Percentiles rank a stretch among this genome's conserved stretches.
Evolutionary conservation across 2,888 invertebrate genomes (phyloP).

Genomic region (Clistopyga incitator): DNA sequence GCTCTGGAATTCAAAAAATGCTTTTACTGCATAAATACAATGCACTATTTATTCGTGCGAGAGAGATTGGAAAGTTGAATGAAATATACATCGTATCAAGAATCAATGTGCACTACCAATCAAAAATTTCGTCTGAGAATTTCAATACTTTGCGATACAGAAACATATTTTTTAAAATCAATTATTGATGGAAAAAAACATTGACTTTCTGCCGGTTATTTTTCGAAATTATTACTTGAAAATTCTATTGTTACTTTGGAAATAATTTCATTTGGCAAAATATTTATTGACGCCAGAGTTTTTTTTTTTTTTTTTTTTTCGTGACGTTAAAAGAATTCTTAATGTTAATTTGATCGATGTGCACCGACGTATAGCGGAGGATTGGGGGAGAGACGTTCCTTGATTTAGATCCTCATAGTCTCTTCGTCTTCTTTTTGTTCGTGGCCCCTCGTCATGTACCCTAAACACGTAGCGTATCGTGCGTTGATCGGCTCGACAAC

Average conservation of each 20-base stretch:
- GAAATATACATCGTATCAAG: not conserved
- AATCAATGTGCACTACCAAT: not conserved
- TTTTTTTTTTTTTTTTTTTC: not conserved
- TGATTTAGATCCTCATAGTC: conserved; percentile 23
- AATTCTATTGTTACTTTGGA: not conserved
- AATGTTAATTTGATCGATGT: not conserved
- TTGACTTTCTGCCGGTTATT: not conserved
- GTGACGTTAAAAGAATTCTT: not conserved
- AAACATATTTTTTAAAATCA: no score
- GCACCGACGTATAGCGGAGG: not conserved
- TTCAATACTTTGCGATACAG: not conserved
- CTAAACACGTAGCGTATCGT: conserved; percentile 62
- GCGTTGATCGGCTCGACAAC: conserved; percentile 69
- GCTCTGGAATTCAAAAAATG: not conserved
- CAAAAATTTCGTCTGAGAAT: not conserved
- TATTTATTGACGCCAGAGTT: not conserved
- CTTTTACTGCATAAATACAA: not conserved
- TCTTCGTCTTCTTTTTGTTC: conserved; percentile 32
- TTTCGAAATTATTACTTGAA: not conserved
- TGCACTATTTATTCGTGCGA: not conserved
- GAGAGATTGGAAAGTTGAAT: not conserved
- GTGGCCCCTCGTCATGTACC: conserved; percentile 54
- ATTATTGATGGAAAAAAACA: no score
- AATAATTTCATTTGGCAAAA: not conserved
- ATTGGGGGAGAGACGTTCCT: not conserved